Base-by-base conservation (phyloP, 2,888 invertebrate genomes). In the Hirtodrosophila cameraria region DNA sequence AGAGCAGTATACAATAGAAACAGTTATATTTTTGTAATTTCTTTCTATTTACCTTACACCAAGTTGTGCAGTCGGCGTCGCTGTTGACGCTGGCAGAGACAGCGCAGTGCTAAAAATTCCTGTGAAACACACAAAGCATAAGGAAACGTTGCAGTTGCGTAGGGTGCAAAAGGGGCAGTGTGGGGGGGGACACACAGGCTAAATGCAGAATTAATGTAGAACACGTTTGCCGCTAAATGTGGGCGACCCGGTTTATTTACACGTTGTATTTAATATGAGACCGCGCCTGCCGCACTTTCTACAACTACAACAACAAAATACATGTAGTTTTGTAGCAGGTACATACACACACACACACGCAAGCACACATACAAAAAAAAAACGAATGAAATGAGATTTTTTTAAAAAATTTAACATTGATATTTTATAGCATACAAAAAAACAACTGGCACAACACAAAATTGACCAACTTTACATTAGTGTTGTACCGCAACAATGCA, bases 211-310 rank as follows among this genome's bases (percentile, higher is more conserved):
- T 48, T 57, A 57, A 60, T 55, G 50, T 13, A 36, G 12, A 6
- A 36, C 42, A 33, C 57, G 35, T 46, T 43, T 31, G 30, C 30
- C 55, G 31, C 50, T 45, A 57, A n/a, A 41, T 60, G 55, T 64
- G 60, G 59, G 66, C 78, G 83, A 76, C 83, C 85, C 80, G 80
- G 80, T 85, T 81, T 85, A 85, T 81, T 81, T 81, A 85, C 83
- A 69, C 75, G 66, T 52, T 64, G 59, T 67, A 75, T 64, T 66
- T 61, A 39, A 61, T 66, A 53, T 45, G 57, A 39, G 50, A 71
- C 69, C 63, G 72, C 75, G 64, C 69, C 83, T 70, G 59, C 48
- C 72, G 71, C 74, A 85, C 81, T 79, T 86, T 85, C 74, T 60
- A 76, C 68, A 46, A 55, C 67, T 49, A 70, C 68, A 39, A 64